Percentiles rank a stretch among this genome's conserved stretches.
phyloP scores from a whole-genome alignment of 2,797 vertebrate genomes.

The Adelosebastes latens region DNA sequence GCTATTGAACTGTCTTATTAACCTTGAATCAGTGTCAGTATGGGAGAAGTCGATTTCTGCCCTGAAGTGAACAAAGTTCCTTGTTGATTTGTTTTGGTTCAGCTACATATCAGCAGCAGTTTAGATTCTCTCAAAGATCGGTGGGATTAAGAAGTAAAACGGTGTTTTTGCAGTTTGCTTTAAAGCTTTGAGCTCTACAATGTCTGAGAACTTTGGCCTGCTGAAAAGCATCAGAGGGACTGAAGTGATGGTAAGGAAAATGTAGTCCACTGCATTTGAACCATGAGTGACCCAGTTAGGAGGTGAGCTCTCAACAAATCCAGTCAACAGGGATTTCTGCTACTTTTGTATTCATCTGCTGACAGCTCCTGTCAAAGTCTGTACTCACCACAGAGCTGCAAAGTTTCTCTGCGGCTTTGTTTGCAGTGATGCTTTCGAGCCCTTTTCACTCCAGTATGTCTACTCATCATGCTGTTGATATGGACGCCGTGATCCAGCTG shows the following conservation, averaged over 20 bases:
- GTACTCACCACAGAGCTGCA: neutral
- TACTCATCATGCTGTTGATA: neutral
- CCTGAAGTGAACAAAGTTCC: neutral
- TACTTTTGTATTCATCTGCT: constrained; percentile 20
- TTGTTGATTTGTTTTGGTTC: neutral
- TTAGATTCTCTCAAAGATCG: neutral
- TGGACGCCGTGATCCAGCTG: neutral
- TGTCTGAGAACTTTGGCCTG: neutral
- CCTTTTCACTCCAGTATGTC: neutral
- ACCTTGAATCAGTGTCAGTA: neutral
- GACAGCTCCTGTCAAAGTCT: constrained; percentile 42
- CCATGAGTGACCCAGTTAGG: constrained; percentile 50
- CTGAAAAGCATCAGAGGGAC: neutral
- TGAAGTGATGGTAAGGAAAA: neutral
- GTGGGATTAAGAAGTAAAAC: neutral
- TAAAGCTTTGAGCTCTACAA: neutral
- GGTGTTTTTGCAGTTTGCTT: neutral
- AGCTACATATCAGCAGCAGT: neutral
- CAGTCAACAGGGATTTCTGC: constrained; percentile 22
- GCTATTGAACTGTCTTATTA: neutral
- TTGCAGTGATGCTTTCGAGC: neutral
- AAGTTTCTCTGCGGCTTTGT: neutral
- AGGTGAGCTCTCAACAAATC: constrained; percentile 44
- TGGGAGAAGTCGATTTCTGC: neutral
- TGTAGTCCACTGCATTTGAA: constrained; percentile 33